Percentiles rank a stretch among this genome's conserved stretches.
Evolutionary conservation across 1,140 invertebrate genomes (phyloP).

Genomic region (Cyphomyrmex costatus): DNA sequence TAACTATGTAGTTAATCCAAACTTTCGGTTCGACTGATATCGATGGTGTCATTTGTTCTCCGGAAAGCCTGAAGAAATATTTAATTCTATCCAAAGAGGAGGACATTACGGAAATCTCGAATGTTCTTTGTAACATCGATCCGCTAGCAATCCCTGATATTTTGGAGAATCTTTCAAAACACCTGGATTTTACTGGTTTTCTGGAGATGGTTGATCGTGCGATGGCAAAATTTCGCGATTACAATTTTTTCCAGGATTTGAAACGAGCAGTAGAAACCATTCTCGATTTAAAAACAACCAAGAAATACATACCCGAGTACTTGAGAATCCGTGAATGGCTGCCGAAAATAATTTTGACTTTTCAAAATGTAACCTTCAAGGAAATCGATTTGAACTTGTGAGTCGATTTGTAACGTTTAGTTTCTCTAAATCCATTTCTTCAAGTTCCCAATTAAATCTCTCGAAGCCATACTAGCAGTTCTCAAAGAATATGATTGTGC

Average conservation of each 20-base stretch:
- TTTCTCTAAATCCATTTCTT: background rate
- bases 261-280: conserved; percentile 81
- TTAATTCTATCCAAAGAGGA: conserved; percentile 77
- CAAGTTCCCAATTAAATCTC: background rate
- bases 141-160: conserved; percentile 79
- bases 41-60: conserved; percentile 80
- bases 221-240: conserved; percentile 82
- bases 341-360: conserved; percentile 78
- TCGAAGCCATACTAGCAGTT: background rate
- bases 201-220: conserved; percentile 80
- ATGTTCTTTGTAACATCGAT: conserved; percentile 80
- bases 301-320: conserved; percentile 86
- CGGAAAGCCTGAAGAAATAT: conserved; percentile 81
- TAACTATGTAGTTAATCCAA: conserved; percentile 78
- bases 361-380: conserved; percentile 79
- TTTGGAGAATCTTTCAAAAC: conserved; percentile 79
- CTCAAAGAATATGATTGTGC: conserved; percentile 2
- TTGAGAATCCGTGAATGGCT: conserved; percentile 81
- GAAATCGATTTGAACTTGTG: conserved; percentile 81
- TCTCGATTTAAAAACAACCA: conserved; percentile 84
- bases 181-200: conserved; percentile 81
- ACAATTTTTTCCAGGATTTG: conserved; percentile 82
- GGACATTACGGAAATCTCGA: conserved; percentile 77
- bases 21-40: conserved; percentile 82
- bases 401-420: conserved; percentile 59